Conservation (phyloP, 2,888 invertebrate species). For the Bugulina stolonifera region DNA sequence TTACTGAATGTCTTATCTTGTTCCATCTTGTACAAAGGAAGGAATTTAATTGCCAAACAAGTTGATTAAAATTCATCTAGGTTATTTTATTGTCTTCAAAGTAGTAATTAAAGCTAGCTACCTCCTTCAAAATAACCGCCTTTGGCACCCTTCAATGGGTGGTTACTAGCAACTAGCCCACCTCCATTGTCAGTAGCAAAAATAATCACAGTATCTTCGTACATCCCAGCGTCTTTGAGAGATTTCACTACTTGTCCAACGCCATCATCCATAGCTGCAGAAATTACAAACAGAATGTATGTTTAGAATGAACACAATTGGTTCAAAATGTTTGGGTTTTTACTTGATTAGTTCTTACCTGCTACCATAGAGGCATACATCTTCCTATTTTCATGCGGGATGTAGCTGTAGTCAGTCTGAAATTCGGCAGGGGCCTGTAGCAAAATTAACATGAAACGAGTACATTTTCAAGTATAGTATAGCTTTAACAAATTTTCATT, state of each 20-base stretch:
- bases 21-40: no score
- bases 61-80: no score
- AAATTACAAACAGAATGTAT: no score
- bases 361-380: conserved; percentile 13
- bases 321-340: no score
- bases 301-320: no score
- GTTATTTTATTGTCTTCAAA: no score
- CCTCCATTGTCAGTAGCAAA: conserved; percentile 15
- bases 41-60: no score
- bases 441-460: background rate
- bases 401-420: background rate
- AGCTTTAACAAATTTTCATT: no score
- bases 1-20: no score
- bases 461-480: no score
- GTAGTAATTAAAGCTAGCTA: no score
- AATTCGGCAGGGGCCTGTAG: background rate
- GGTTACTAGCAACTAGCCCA: background rate
- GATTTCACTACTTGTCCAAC: background rate
- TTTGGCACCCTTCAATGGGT: background rate
- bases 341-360: background rate
- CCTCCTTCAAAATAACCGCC: conserved; percentile 12
- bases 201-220: conserved; percentile 16
- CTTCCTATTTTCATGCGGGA: background rate
- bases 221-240: conserved; percentile 3
- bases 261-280: conserved; percentile 11